Evolutionary conservation across 2,113 vertebrate genomes (phyloP).

Genomic region (Vicugna pacos): DNA sequence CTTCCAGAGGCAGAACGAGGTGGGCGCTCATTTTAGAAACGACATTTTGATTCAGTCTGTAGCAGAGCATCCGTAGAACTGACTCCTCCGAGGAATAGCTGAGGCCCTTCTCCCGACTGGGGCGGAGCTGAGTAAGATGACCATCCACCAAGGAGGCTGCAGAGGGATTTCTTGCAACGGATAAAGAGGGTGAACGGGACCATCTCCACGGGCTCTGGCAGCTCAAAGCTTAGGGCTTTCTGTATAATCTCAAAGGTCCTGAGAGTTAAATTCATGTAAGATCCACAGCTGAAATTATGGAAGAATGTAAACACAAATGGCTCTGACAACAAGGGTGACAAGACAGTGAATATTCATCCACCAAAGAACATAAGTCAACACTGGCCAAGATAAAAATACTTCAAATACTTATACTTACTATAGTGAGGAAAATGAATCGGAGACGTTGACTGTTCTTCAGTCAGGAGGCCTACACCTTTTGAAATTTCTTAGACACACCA

Average conservation of each 20-base stretch:
- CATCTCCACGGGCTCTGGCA: background rate
- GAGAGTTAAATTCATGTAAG: slow-evolving; percentile 31
- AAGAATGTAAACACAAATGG: slow-evolving; percentile 38
- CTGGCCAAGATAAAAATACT: background rate
- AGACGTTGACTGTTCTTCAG: slow-evolving; percentile 80
- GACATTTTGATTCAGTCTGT: background rate
- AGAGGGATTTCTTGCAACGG: background rate
- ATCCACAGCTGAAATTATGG: background rate
- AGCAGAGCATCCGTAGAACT: background rate
- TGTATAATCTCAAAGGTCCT: background rate
- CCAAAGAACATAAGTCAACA: background rate
- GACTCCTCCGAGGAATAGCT: background rate
- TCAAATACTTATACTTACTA: slow-evolving; percentile 85
- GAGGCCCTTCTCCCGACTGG: background rate
- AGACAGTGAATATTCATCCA: background rate
- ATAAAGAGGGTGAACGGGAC: background rate
- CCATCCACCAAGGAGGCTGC: background rate
- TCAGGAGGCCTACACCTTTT: slow-evolving; percentile 92
- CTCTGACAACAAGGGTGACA: background rate
- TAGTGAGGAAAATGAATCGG: slow-evolving; percentile 75
- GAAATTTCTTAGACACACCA: slow-evolving; percentile 91
- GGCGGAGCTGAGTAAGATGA: background rate
- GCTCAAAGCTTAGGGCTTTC: background rate
- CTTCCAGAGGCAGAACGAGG: background rate
- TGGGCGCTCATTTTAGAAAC: background rate